A percentile compares a stretch with the other conserved stretches of the same genome.
These are phyloP conservation scores for Sycobia sp. DNA, from an alignment of 1,140 invertebrate species.

Conservation along the genomic window DNA sequence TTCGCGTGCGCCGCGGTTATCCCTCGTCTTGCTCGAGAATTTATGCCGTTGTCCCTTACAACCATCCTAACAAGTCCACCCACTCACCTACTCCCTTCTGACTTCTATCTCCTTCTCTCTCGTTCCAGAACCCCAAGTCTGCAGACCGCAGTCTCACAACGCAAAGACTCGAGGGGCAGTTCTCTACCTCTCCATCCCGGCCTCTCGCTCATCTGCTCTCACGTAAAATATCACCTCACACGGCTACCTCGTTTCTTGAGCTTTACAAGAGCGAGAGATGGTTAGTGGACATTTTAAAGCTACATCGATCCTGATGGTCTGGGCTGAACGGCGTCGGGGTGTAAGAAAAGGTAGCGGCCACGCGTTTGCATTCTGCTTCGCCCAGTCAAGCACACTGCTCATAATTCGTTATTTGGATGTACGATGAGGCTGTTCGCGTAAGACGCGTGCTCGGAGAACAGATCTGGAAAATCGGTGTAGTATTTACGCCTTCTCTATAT, in stretches of 20 bases:
- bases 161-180: too few species aligned
- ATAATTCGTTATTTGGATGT: slow-evolving; percentile 22
- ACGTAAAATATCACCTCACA: slow-evolving; percentile 57
- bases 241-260: not conserved
- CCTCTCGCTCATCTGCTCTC: slow-evolving; percentile 1
- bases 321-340: not conserved
- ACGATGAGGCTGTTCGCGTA: too few species aligned
- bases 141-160: too few species aligned
- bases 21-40: slow-evolving; percentile 57
- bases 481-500: too few species aligned
- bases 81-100: slow-evolving; percentile 55
- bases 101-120: too few species aligned
- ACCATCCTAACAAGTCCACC: slow-evolving; percentile 59
- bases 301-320: not conserved
- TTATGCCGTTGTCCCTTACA: slow-evolving; percentile 58
- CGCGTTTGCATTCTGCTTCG: slow-evolving; percentile 23
- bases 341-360: too few species aligned
- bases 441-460: too few species aligned
- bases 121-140: too few species aligned
- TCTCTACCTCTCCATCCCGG: too few species aligned
- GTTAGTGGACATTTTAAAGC: not conserved
- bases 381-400: too few species aligned
- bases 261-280: slow-evolving; percentile 3
- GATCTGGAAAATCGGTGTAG: too few species aligned
- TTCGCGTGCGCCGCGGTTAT: slow-evolving; percentile 57